These are phyloP conservation scores for Megalurothrips usitatus DNA, from an alignment of 2,888 invertebrate genomes.

Conservation along the genomic window DNA sequence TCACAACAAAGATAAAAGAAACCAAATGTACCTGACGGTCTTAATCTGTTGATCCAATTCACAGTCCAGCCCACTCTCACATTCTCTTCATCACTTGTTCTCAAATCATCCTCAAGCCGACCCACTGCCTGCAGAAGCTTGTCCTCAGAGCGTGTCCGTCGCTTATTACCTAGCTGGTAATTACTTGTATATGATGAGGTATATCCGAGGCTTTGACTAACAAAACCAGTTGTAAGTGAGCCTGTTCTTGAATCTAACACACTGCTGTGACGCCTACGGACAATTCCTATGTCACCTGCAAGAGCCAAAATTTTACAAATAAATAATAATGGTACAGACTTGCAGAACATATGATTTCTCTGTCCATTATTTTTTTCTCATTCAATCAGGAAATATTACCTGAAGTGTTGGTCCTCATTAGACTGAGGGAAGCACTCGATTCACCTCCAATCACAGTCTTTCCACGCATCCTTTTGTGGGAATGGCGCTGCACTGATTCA, in stretches of 20 bases:
- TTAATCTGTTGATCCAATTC: neutral
- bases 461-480: neutral
- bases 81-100: constrained; percentile 9
- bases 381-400: neutral
- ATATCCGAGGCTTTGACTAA: neutral
- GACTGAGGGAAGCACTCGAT: neutral
- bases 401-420: neutral
- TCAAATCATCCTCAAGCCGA: neutral
- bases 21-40: neutral
- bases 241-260: constrained; percentile 10
- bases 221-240: neutral
- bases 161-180: neutral
- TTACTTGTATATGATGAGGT: neutral
- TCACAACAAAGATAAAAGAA: neutral
- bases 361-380: no score
- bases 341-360: no score
- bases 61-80: neutral
- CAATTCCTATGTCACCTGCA: neutral
- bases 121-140: neutral
- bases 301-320: neutral
- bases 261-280: constrained; percentile 4
- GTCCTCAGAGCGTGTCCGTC: neutral
- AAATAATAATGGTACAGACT: no score
- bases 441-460: neutral
- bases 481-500: neutral